Percentiles rank a stretch among this genome's conserved stretches.
phyloP scores from a whole-genome alignment of 2,797 vertebrate genomes.

The Spondyliosoma cantharus region DNA sequence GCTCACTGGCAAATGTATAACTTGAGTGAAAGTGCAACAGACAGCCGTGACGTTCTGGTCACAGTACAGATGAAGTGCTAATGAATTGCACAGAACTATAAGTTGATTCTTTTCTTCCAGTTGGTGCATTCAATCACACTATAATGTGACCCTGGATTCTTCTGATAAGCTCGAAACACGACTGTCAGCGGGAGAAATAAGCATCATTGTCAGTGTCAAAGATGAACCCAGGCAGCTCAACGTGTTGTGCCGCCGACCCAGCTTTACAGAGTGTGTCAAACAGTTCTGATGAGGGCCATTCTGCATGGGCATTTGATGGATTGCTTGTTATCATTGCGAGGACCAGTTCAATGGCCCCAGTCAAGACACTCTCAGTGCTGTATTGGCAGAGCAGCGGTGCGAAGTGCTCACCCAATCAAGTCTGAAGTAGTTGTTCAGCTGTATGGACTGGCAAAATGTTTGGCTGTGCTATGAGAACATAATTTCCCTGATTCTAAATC shows the following conservation, averaged over 20 bases:
- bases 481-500: background rate
- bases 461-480: background rate
- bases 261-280: slow-evolving; percentile 5
- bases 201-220: slow-evolving; percentile 1
- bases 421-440: slow-evolving; percentile 25
- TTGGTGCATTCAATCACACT: slow-evolving; percentile 1
- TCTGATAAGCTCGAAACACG: slow-evolving; percentile 10
- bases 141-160: slow-evolving; percentile 24
- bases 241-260: slow-evolving; percentile 7
- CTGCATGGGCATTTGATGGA: slow-evolving; percentile 34
- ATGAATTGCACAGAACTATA: background rate
- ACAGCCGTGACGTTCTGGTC: background rate
- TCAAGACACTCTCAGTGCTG: slow-evolving; percentile 17
- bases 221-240: slow-evolving; percentile 12
- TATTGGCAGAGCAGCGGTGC: slow-evolving; percentile 26
- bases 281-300: slow-evolving; percentile 25
- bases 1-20: background rate
- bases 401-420: slow-evolving; percentile 21
- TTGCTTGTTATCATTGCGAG: slow-evolving; percentile 44
- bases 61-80: background rate
- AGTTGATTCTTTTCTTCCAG: background rate
- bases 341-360: slow-evolving; percentile 17
- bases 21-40: background rate
- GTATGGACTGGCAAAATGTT: background rate
- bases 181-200: background rate